These are phyloP conservation scores for Rhopilema esculentum DNA, from an alignment of 30 jellyfish, hydroid and myxozoan genomes.

Conservation along the genomic window DNA sequence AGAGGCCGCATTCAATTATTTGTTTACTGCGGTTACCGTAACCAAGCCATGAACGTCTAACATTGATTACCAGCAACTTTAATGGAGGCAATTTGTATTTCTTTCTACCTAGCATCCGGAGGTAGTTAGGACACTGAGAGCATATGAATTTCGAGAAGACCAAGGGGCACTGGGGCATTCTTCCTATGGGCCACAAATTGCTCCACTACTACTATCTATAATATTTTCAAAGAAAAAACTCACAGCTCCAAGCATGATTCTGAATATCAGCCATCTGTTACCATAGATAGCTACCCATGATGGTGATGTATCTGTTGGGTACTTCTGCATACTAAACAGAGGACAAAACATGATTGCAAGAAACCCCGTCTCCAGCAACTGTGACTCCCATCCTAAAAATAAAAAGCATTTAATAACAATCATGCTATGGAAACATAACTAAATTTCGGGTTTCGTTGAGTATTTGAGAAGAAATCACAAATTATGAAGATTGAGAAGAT, in stretches of 20 bases:
- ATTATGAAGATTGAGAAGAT: neutral
- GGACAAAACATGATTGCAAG: slow-evolving; percentile 84
- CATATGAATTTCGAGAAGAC: no score
- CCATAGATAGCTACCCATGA: slow-evolving; percentile 77
- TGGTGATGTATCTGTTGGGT: slow-evolving; percentile 67
- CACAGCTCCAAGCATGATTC: slow-evolving; percentile 90
- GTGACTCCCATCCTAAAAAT: slow-evolving; percentile 83
- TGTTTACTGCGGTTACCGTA: no score
- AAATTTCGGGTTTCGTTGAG: neutral
- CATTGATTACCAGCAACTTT: no score
- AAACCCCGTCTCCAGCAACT: slow-evolving; percentile 81
- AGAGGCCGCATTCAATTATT: no score
- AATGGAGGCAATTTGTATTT: no score
- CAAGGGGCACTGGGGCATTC: no score
- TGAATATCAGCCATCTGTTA: slow-evolving; percentile 81
- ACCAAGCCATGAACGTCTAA: no score
- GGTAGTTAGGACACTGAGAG: no score
- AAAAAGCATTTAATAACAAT: neutral
- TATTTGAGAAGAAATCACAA: neutral
- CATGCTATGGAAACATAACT: neutral
- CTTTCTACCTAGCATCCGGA: no score
- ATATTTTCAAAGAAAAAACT: slow-evolving; percentile 6
- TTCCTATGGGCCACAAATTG: no score
- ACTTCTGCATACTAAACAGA: slow-evolving; percentile 31
- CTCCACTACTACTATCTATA: neutral